Evolutionary conservation across 2,797 vertebrate species (phyloP).

Genomic region (Peromyscus attwateri): DNA sequence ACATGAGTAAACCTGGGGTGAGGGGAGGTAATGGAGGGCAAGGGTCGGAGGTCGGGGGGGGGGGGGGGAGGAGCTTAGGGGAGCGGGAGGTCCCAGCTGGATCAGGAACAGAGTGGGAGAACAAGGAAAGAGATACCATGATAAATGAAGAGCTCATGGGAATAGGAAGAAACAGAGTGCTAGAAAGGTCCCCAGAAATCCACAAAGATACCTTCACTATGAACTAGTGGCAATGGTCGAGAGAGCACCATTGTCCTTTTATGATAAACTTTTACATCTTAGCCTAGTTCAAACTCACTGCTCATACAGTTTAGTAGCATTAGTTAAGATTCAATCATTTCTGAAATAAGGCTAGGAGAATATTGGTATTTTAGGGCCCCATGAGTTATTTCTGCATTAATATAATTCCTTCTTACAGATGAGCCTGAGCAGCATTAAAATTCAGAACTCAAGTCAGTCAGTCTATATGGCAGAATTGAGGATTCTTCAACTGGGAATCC

Average conservation of each 20-base stretch:
- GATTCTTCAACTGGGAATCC: neutral
- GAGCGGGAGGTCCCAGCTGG: no score
- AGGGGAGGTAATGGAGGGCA: no score
- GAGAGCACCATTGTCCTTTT: neutral
- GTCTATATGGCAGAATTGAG: neutral
- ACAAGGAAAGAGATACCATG: no score
- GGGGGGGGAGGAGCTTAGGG: no score
- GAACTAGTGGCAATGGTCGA: no score
- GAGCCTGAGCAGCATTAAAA: neutral
- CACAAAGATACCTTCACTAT: no score
- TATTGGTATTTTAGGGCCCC: neutral
- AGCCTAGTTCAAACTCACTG: neutral
- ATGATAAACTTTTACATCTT: neutral
- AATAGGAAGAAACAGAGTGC: no score
- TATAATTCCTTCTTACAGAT: conserved; percentile 10
- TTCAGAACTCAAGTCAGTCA: neutral
- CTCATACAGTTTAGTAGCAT: neutral
- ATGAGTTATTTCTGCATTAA: neutral
- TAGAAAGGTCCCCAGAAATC: no score
- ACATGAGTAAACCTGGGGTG: no score
- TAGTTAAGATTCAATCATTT: neutral
- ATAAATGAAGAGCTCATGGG: no score
- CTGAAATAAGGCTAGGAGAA: neutral
- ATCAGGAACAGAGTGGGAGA: no score
- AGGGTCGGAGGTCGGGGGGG: no score